Evolutionary conservation across 2,888 invertebrate genomes (phyloP), one percentile per base, ranked within the genome.

Genomic region (Clitarchus hookeri): DNA sequence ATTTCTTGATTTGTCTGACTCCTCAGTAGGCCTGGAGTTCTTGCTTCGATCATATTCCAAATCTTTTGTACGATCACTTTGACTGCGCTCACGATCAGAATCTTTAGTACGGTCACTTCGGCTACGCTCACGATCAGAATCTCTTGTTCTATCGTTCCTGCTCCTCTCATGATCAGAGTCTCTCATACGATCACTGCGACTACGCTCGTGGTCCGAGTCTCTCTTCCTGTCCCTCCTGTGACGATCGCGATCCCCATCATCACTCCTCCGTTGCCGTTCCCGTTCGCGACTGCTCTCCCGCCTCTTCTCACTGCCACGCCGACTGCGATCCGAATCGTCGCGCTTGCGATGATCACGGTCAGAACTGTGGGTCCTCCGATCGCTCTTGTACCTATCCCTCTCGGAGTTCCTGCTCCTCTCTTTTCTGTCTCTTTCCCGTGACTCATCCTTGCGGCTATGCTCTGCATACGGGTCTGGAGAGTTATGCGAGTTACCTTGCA

Each of bases 101-200:
- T 82, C 82, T 19, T 27, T 82, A 27, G 16, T 9, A 27, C 82
- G 82, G 23, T 78, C 78, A 78, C 78, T 78, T 78, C 82, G 26
- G 82, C 27, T 23, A 12, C 27, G 27, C 13, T 82, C 82, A 19
- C 82, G 82, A 23, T 82, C 82, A 0, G 82, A 82, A 23, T 82
- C 82, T 12, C 44, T 44, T 9, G 27, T 23, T 16, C 82, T 11
- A 23, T 44, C 82, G 8, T 25, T 82, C 82, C 82, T 26, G 23
- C 82, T 82, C 44, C 23, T 82, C 27, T 82, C 82, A 27, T 23
- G 82, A 16, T 78, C 78, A 78, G 78, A 78, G n/a, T 78, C 78
- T 12, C 8, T 78, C 9, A 19, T 13, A 48, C 78, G n/a, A 26
- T 26, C 78, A 78, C n/a, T 78, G 25, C 78, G n/a, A 78, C 16